Percentiles rank a stretch among this genome's conserved stretches.
phyloP scores from a whole-genome alignment of 2,888 invertebrate species.

The Eumacrocentrus americanus region DNA sequence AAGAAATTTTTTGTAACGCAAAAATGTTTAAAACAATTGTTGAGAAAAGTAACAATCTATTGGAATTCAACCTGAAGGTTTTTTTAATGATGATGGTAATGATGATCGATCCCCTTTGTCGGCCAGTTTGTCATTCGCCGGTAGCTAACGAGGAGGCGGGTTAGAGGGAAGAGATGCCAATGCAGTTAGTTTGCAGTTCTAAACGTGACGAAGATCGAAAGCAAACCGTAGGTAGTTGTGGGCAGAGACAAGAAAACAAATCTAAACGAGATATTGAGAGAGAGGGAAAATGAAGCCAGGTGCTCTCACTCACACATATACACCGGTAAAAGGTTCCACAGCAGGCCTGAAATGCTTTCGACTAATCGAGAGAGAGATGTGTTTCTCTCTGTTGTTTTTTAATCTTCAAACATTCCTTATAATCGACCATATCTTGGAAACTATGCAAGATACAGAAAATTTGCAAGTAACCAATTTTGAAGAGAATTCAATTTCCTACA shows the following conservation, averaged over 20 bases:
- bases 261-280: constrained; percentile 14
- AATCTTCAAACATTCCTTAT: too few relatives aligned
- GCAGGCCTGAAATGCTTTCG: constrained; percentile 12
- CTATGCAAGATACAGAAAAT: too few relatives aligned
- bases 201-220: constrained; percentile 45
- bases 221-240: constrained; percentile 4
- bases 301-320: constrained; percentile 38
- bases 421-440: too few relatives aligned
- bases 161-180: constrained; percentile 31
- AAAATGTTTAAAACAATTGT: not conserved
- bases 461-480: too few relatives aligned
- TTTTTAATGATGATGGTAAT: constrained; percentile 2
- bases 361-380: constrained; percentile 21
- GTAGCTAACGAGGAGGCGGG: not conserved
- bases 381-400: not conserved
- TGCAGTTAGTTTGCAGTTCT: constrained; percentile 47
- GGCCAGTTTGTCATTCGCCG: not conserved
- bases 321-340: constrained; percentile 1
- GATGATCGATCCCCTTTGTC: not conserved
- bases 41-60: not conserved
- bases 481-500: too few relatives aligned
- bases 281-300: constrained; percentile 46
- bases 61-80: not conserved
- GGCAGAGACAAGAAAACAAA: constrained; percentile 1
- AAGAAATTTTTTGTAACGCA: not conserved